Evolutionary conservation across 2,888 invertebrate species (phyloP), one percentile per base, ranked within the genome.

Genomic region (Leptura quadrifasciata): DNA sequence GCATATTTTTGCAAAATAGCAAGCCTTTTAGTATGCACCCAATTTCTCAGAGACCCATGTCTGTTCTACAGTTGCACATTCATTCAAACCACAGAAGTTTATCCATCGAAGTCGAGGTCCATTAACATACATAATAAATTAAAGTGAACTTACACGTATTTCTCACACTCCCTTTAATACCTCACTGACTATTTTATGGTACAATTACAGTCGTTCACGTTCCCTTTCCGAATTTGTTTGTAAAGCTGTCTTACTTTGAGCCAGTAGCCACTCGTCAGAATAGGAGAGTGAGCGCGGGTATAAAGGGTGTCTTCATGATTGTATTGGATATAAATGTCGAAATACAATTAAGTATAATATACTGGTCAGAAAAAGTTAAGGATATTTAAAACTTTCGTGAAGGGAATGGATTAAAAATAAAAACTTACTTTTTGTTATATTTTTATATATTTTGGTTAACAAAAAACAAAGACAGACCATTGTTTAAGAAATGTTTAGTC

Each of bases 81-180:
- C 57, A 12, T 69, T 74, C 61, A 68, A 61, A 61, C 68, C 54
- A 31, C 61, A 67, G n/a, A 74, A 74, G 68, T 68, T 68, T 61
- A 63, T 61, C 60, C 60, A 68, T 74, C 63, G 60, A 18, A 68
- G 54, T 35, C 24, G 21, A 35, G 20, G 20, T n/a, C 69, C 20
- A 58, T 70, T 72, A 70, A 71, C 71, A 64, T 65, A 65, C 58
- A 65, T 75, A 75, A 75, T 75, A 71, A 64, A 71, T 71, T 75
- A 71, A 64, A 70, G 27, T 27, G 65, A 75, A 60, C 71, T 72
- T 55, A 65, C 71, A 75, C 65, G 64, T 75, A 57, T 64, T 54
- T 71, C 69, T 75, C 75, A 60, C 68, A 69, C 71, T 67, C 75
- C 67, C 73, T 58, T 73, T 67, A 74, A 74, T 74, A 74, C 67